Evolutionary conservation across 2,797 vertebrate genomes (phyloP), one percentile per base, ranked within the genome.

Genomic region (Pipistrellus pipistrellus): DNA sequence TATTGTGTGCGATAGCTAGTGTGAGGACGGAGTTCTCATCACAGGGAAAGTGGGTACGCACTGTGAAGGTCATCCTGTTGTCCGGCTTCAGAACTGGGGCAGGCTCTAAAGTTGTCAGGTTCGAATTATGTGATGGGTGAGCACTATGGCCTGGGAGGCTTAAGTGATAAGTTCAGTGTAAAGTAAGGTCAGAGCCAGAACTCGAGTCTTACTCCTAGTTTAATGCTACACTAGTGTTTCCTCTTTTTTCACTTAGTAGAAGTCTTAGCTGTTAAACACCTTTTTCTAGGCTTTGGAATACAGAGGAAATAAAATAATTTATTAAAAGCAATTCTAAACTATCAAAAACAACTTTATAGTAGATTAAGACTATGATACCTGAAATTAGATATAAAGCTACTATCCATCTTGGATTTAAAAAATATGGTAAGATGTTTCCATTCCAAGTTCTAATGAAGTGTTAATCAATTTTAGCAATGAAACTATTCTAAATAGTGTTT

Each of bases 261-360:
- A 76, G 32, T 78, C 21, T 90, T 92, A n/a, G 55, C 3, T 90
- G 12, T 88, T 94, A 88, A 85, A 53, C 30, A 93, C 1, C 10
- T 46, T 78, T 92, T 87, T 81, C 27, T 93, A 85, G 38, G 9
- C 41, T 87, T 96, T 94, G 27, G 48, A 78, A 80, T 66, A 41
- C 3, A 64, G 62, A 62, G 7, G 21, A 89, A 81, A 69, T 17
- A 64, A 62, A 53, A 53, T 66, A 68, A 87, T 89, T 82, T 82
- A 85, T 44, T 80, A 75, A 68, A 80, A 71, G n/a, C n/a, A 87
- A 95, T 57, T 68, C 25, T 51, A 20, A 77, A n/a, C 7, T 51
- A 68, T 85, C 62, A 66, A 71, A 59, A 85, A 53, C 51, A 71
- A 30, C 71, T 93, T 95, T 25, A 91, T 1, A 77, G 1, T 89